Evolutionary conservation across 2,888 invertebrate genomes (phyloP), one percentile per base, ranked within the genome.

Genomic region (Orgyia antiqua): DNA sequence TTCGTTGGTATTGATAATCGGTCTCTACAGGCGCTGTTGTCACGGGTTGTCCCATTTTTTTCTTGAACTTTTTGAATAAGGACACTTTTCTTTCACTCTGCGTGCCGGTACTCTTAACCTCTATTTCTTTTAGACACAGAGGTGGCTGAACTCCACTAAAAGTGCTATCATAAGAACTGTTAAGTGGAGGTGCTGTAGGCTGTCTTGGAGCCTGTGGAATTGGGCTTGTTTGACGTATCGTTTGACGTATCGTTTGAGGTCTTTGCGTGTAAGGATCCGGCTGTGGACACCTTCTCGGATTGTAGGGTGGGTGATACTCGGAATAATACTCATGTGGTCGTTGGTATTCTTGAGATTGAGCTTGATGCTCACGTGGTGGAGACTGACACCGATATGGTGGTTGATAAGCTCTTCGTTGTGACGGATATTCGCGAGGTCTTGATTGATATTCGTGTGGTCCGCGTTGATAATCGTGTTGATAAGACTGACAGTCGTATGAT

Each of bases 41-140:
- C 17, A 27, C 18, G 1, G 65, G 57, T 5, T 42, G 57, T 20
- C 63, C 58, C 8, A 58, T 54, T 40, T 66, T 77, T 18, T 68
- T 62, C 12, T 65, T 57, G n/a, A 80, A 55, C 34, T 70, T 74
- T n/a, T 45, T 42, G 18, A 82, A 73, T 21, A 79, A 58, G 1
- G 77, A 65, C 42, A 71, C 54, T 35, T 74, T 79, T 19, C 67
- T 68, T 13, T 77, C 77, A 48, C 82, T 83, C 38, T 86, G 84
- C 1, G 77, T 80, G 3, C 66, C 78, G 20, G 64, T 73, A 41
- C 75, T 84, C 47, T 76, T 82, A 1, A 84, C 79, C 67, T 84
- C 84, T 26, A 84, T 66, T 50, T 84, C 82, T 44, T 76, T 80
- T 1, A 84, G 47, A 36, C 82, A 82, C 0, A 83, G 42, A 2